Base-by-base conservation (phyloP, 2,797 vertebrate species). In the Myotis daubentonii region DNA sequence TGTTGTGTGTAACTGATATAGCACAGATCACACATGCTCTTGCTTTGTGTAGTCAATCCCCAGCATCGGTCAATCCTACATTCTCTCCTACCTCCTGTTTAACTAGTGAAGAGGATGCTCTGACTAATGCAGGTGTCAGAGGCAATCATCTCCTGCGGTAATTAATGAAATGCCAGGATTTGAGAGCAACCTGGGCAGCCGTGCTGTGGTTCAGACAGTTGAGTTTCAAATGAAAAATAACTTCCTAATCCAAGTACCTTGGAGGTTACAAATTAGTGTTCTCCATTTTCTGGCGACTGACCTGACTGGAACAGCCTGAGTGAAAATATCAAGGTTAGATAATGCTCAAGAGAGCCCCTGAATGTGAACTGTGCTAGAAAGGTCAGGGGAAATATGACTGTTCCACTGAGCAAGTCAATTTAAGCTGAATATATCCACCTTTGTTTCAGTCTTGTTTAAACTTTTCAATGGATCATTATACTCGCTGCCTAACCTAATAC, bases 401-500 rank as follows among this genome's bases (percentile, higher is more conserved):
- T 93, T 62, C 71, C 57, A 66, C 47, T 55, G 71, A 95, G 80
- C 92, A 96, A 95, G 88, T 93, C 70, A 89, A 71, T 92, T 92
- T 92, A 76, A 86, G 92, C 55, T n/a, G 83, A 95, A 93, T 88
- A 92, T 68, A 90, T 55, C 38, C 81, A 75, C 36, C 28, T 92
- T 97, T 93, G 53, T 92, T 95, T 97, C 89, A 87, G 47, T 97
- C 36, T 60, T 94, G 57, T 68, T 96, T 87, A 81, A 36, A 65
- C 33, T 96, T 97, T 97, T 84, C 89, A 88, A 4, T 66, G 96
- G 25, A 23, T 79, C 95, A 78, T 93, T 70, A 84, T 22, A 80
- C 91, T 81, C 41, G 86, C 55, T 76, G 83, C 82, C 94, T 57
- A 93, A 76, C 5, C 33, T 84, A 92, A 47, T 90, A 60, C 53